phyloP scores from a whole-genome alignment of 2,113 vertebrate genomes.

The Leptodactylus fuscus region DNA sequence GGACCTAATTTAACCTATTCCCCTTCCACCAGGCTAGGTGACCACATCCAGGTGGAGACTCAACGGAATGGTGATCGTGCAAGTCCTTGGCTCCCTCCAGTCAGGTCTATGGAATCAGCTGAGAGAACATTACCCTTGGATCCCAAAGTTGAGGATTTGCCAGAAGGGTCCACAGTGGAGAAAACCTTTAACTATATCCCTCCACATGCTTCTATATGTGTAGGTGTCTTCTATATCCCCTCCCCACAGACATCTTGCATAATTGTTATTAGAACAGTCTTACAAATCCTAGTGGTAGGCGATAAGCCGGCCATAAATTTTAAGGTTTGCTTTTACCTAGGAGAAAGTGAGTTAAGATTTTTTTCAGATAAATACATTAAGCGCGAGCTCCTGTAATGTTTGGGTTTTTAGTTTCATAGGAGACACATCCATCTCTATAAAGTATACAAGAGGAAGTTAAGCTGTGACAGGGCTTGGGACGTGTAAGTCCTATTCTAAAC shows the following conservation, averaged over 20 bases:
- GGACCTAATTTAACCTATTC: too few species aligned
- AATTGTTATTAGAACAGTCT: background rate
- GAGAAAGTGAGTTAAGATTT: slow-evolving; percentile 59
- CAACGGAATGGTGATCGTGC: too few species aligned
- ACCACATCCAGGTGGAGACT: too few species aligned
- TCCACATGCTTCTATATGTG: background rate
- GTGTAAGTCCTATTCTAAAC: slow-evolving; percentile 57
- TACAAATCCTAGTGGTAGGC: slow-evolving; percentile 44
- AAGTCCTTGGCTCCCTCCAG: too few species aligned
- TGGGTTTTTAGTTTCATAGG: slow-evolving; percentile 61
- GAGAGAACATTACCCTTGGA: too few species aligned
- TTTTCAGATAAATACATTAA: slow-evolving; percentile 61
- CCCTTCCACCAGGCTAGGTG: too few species aligned
- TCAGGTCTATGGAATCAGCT: too few species aligned
- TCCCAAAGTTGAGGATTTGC: background rate
- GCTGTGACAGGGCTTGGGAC: slow-evolving; percentile 57
- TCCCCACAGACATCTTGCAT: background rate
- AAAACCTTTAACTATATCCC: background rate
- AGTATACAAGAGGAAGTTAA: slow-evolving; percentile 61
- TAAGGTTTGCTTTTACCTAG: slow-evolving; percentile 54
- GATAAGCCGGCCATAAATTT: slow-evolving; percentile 53
- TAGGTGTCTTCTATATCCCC: too few species aligned
- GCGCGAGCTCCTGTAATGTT: slow-evolving; percentile 57
- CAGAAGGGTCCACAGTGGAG: background rate
- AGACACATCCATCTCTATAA: slow-evolving; percentile 61